These are phyloP conservation scores for Sebastes miniatus DNA, from an alignment of 2,797 vertebrate species.

Conservation along the genomic window DNA sequence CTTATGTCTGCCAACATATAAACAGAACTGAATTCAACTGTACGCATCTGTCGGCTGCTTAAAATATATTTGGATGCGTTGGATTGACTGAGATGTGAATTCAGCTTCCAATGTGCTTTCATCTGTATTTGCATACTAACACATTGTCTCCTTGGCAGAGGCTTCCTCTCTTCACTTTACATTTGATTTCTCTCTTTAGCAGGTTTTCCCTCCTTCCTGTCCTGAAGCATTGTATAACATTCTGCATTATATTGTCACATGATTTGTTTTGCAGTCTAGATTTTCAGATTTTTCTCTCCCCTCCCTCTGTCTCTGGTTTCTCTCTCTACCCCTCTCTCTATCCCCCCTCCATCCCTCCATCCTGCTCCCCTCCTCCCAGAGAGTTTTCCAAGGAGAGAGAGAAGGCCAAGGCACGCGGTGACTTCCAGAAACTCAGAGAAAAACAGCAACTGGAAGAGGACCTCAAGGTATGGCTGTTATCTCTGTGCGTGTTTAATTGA, in stretches of 20 bases:
- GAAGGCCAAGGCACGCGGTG: conserved; percentile 96
- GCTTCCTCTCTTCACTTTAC: conserved; percentile 17
- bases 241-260: background rate
- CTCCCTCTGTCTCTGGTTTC: conserved; percentile 8
- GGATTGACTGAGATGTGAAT: conserved; percentile 3
- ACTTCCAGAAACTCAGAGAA: conserved; percentile 97
- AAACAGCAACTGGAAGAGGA: conserved; percentile 98
- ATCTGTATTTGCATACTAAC: conserved; percentile 61
- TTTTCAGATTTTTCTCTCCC: conserved; percentile 61
- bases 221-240: background rate
- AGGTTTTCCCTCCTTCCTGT: conserved; percentile 49
- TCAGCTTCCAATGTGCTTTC: conserved; percentile 8
- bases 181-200: conserved; percentile 31
- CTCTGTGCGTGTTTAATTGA: background rate
- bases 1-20: background rate
- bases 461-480: conserved; percentile 76
- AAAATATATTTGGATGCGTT: background rate
- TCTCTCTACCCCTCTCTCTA: conserved; percentile 6
- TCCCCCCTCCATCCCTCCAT: conserved; percentile 45
- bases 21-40: background rate
- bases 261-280: conserved; percentile 36
- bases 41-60: background rate
- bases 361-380: conserved; percentile 71
- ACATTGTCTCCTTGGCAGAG: conserved; percentile 36
- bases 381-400: conserved; percentile 99